Evolutionary conservation across 1,140 invertebrate genomes (phyloP), one percentile per base, ranked within the genome.

Genomic region (Caenorhabditis tropicalis): DNA sequence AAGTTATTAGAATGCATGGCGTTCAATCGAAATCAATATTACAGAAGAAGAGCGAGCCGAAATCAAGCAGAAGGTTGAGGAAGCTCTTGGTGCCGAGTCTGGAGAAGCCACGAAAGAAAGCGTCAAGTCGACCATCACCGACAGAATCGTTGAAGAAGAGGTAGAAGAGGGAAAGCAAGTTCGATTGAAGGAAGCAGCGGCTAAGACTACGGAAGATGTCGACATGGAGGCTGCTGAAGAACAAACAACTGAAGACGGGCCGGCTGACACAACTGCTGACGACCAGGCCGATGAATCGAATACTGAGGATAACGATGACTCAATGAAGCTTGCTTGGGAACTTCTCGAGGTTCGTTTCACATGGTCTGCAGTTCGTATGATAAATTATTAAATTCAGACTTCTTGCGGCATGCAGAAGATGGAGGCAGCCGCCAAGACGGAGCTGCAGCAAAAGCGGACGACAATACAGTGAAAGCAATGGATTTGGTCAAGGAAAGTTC

Each of bases 271-370:
- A 24, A n/a, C 29, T 10, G 58, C 12, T 65, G 56, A 24, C 16
- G 56, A 29, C 4, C n/a, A 65, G 10, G 6, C 10, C 7, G 65
- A 74, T 6, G 21, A 15, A 9, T n/a, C 33, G 21, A 36, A 74
- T 12, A 6, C 16, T 0, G 65, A 74, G 2, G 65, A 74, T 46
- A n/a, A 74, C 33, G 65, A 39, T 0, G 65, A 74, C 7, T 21
- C 65, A 43, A 74, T 74, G 6, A 74, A 74, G 65, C 36, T 74
- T 9, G 19, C 65, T 43, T 74, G 65, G 65, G 65, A 74, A 43
- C 36, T 74, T 24, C 36, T 74, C 12, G 65, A 74, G 65, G 65
- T 74, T 27, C 10, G 10, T 10, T 51, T 51, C 7, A n/a, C 4
- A 33, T 33, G 33, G 36, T 16, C 12, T 27, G n/a, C 21, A 19